phyloP scores from a whole-genome alignment of 2,888 invertebrate genomes.

The Caenorhabditis wallacei region DNA sequence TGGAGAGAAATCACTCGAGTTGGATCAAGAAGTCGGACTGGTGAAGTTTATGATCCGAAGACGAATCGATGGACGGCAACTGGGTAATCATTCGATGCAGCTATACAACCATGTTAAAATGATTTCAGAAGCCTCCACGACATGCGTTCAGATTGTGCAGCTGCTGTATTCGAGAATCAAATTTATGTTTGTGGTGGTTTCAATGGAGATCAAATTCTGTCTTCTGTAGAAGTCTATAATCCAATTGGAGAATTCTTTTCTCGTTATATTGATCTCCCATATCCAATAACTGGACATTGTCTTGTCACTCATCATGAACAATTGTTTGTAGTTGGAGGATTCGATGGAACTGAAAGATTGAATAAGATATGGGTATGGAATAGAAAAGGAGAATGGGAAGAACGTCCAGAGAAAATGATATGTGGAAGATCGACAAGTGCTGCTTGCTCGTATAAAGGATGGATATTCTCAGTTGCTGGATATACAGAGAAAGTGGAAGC shows the following conservation, averaged over 20 bases:
- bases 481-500: slow-evolving; percentile 49
- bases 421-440: slow-evolving; percentile 53
- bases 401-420: slow-evolving; percentile 12
- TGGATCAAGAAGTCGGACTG: slow-evolving; percentile 44
- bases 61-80: slow-evolving; percentile 48
- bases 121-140: slow-evolving; percentile 46
- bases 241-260: slow-evolving; percentile 51
- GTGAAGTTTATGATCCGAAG: slow-evolving; percentile 58
- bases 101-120: neutral
- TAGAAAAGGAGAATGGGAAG: slow-evolving; percentile 40
- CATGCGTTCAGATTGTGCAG: slow-evolving; percentile 63
- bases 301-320: slow-evolving; percentile 31
- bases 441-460: slow-evolving; percentile 43
- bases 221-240: slow-evolving; percentile 58
- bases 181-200: slow-evolving; percentile 60
- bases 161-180: slow-evolving; percentile 39
- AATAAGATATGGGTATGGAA: slow-evolving; percentile 44
- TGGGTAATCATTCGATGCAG: slow-evolving; percentile 14
- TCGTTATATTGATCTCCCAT: slow-evolving; percentile 32
- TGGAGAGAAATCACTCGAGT: slow-evolving; percentile 36
- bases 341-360: slow-evolving; percentile 36
- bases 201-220: slow-evolving; percentile 43
- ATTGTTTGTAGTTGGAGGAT: slow-evolving; percentile 56
- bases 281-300: slow-evolving; percentile 52
- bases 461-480: slow-evolving; percentile 47